Percentiles rank a stretch among this genome's conserved stretches.
phyloP scores from a whole-genome alignment of 2,888 invertebrate genomes.

The Caenorhabditis wallacei region DNA sequence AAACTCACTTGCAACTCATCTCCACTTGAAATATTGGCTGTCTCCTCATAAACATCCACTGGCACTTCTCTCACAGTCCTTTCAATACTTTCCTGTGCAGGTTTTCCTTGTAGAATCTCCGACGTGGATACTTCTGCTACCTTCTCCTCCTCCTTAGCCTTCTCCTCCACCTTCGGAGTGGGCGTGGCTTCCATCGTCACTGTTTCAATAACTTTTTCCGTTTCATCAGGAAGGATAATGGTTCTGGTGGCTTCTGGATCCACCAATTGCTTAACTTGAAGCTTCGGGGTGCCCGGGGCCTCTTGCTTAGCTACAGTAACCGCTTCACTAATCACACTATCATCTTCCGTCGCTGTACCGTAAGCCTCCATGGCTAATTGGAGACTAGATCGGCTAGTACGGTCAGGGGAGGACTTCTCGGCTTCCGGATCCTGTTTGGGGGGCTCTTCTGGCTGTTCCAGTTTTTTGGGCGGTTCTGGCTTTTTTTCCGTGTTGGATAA shows the following conservation, averaged over 20 bases:
- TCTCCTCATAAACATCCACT: constrained; percentile 65
- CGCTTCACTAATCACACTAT: constrained; percentile 59
- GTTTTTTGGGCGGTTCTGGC: constrained; percentile 28
- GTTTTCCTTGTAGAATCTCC: constrained; percentile 39
- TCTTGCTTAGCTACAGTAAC: constrained; percentile 42
- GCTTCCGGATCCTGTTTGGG: neutral
- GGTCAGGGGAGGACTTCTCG: constrained; percentile 66
- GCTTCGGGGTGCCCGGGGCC: constrained; percentile 14
- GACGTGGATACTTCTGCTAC: constrained; percentile 50
- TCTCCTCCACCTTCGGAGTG: neutral
- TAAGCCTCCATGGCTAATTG: constrained; percentile 79
- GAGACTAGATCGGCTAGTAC: constrained; percentile 51
- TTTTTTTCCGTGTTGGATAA: constrained; percentile 65
- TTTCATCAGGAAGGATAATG: constrained; percentile 53
- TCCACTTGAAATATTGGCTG: constrained; percentile 61
- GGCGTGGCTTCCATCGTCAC: neutral
- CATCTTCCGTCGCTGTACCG: constrained; percentile 71
- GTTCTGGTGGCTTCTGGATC: constrained; percentile 2
- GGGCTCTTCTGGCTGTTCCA: neutral
- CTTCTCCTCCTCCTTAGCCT: neutral
- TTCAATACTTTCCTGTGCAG: constrained; percentile 51
- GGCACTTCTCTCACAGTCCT: constrained; percentile 58
- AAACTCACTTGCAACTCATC: constrained; percentile 40
- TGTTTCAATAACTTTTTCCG: constrained; percentile 15
- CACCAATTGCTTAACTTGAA: constrained; percentile 19